Evolutionary conservation across 2,888 invertebrate genomes (phyloP).

Genomic region (Megastigmus dorsalis): DNA sequence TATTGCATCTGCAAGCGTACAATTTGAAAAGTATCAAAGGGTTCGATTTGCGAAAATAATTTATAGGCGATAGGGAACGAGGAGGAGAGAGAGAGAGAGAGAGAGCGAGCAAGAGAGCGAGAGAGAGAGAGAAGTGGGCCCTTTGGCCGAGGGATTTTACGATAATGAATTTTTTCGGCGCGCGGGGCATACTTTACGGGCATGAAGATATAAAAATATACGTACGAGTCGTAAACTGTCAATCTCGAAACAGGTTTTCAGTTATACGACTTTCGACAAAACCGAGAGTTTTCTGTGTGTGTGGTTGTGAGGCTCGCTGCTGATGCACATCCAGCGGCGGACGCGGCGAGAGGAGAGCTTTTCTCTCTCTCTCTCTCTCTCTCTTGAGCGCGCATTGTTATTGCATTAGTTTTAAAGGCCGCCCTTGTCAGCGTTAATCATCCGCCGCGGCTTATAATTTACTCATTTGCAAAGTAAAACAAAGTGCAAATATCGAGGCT

Average conservation of each 20-base stretch:
- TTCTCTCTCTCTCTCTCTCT: too few relatives aligned
- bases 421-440: constrained; percentile 56
- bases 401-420: constrained; percentile 55
- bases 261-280: constrained; percentile 56
- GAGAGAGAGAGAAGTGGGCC: constrained; percentile 42
- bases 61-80: constrained; percentile 47
- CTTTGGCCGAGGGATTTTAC: constrained; percentile 54
- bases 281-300: constrained; percentile 49
- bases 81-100: constrained; percentile 26
- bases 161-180: constrained; percentile 55
- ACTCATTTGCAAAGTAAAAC: constrained; percentile 51
- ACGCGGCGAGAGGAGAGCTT: not conserved
- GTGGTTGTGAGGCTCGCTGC: not conserved
- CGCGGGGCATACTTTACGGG: constrained; percentile 51
- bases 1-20: constrained; percentile 55
- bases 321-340: too few relatives aligned
- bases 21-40: constrained; percentile 57
- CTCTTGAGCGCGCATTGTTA: constrained; percentile 54
- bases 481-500: constrained; percentile 35
- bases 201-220: constrained; percentile 56
- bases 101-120: constrained; percentile 20
- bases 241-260: constrained; percentile 57
- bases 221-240: constrained; percentile 56
- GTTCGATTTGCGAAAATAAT: constrained; percentile 56
- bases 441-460: constrained; percentile 50